These are phyloP conservation scores for Osmerus mordax DNA, from an alignment of 2,113 vertebrate genomes.

Conservation along the genomic window DNA sequence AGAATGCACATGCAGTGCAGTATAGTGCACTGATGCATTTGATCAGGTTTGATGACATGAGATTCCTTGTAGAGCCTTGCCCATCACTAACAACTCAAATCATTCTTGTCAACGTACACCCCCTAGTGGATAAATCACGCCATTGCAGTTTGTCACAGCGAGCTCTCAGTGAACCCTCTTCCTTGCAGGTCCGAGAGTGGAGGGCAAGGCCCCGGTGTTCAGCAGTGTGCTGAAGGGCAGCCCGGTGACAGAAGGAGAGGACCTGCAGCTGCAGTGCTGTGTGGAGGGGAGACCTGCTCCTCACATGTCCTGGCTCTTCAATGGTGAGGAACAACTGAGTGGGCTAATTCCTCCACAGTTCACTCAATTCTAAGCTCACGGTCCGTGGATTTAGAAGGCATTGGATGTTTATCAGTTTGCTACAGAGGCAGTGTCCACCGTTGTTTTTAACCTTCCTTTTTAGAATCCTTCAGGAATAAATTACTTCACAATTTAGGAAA, in stretches of 20 bases:
- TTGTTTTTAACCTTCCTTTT: too few species aligned
- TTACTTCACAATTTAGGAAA: too few species aligned
- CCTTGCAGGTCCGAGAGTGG: conserved; percentile 49
- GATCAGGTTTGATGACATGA: not conserved
- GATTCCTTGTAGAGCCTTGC: not conserved
- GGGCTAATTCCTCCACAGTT: not conserved
- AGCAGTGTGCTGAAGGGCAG: conserved; percentile 70
- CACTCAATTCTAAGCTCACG: too few species aligned
- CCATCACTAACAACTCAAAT: not conserved
- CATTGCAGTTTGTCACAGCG: not conserved
- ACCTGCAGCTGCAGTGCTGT: conserved; percentile 76
- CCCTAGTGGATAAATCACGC: not conserved
- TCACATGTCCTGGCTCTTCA: conserved; percentile 78
- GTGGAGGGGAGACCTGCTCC: conserved; percentile 72
- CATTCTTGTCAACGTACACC: not conserved
- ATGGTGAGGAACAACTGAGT: conserved; percentile 72
- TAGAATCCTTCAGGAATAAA: too few species aligned
- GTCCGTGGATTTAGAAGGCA: too few species aligned
- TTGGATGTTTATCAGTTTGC: too few species aligned
- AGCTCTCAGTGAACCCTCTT: not conserved
- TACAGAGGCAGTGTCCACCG: too few species aligned
- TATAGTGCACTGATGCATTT: not conserved
- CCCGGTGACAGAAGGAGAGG: conserved; percentile 75
- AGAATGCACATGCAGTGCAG: not conserved
- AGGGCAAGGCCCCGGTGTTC: conserved; percentile 71